Evolutionary conservation across 2,888 invertebrate species (phyloP), one percentile per base, ranked within the genome.

Genomic region (Sphecodes monilicornis): DNA sequence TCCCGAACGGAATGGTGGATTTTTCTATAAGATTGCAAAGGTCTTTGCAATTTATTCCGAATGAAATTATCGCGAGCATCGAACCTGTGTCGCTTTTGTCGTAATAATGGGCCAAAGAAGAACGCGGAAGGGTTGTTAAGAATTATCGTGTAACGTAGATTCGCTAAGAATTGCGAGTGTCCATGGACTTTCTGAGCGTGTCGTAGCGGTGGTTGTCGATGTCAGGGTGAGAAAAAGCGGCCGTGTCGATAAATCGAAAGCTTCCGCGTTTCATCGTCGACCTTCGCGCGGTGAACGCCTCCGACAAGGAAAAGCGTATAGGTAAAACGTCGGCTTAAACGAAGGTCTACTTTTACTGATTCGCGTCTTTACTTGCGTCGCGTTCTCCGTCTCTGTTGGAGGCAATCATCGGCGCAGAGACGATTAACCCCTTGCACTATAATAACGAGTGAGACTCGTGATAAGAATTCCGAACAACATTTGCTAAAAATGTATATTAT

Each of bases 261-360:
- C 81, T 86, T 88, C 72, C 77, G 78, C 74, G 57, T 86, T 82
- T 73, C 70, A 46, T 81, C 70, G 32, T 22, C 29, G 84, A 80
- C 82, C 84, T 89, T 84, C 73, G 54, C 18, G 50, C 72, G 29
- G 76, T 29, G 78, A 69, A 60, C n/a, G n/a, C 16, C 6, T 46
- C 13, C 32, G 46, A 68, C 70, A 79, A 72, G 43, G 29, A 60
- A 68, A 68, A 68, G 39, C 5, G 68, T 0, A 22, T 66, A 43
- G 41, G 60, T 73, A 77, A 57, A 78, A 71, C 71, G 72, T 6
- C 1, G 10, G 66, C 79, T 46, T 32, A 74, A 50, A 18, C 70
- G 68, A 77, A 80, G 78, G 54, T 77, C 29, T 75, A 54, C 54
- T 54, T 54, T 54, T n/a, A 54, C n/a, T n/a, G 41, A 41, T 41